phyloP scores from a whole-genome alignment of 2,113 vertebrate genomes.

The Pteruthius melanotis region DNA sequence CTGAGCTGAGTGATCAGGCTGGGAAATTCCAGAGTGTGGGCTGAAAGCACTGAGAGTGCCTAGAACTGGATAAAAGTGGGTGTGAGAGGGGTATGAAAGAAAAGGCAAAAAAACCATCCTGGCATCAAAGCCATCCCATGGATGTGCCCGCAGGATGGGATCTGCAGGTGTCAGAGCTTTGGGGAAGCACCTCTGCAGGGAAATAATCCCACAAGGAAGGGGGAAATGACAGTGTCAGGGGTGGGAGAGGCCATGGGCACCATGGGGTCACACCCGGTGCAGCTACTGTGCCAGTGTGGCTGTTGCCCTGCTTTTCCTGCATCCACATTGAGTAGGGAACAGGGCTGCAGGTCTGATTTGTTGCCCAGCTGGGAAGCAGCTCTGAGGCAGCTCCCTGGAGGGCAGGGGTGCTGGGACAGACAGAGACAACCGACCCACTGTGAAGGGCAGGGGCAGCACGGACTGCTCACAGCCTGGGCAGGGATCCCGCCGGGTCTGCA shows the following conservation, averaged over 20 bases:
- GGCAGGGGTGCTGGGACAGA: not conserved
- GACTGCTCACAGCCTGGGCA: accelerated
- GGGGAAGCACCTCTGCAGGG: not conserved
- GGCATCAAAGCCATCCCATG: accelerated
- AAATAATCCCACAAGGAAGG: not conserved
- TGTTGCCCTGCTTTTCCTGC: not conserved
- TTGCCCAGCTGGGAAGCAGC: not conserved
- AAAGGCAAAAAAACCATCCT: too few species aligned
- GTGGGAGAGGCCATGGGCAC: not conserved
- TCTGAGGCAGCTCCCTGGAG: not conserved
- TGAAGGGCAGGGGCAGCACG: not conserved
- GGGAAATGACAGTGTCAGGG: accelerated
- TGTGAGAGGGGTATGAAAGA: too few species aligned
- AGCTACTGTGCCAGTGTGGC: accelerated
- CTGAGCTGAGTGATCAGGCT: too few species aligned
- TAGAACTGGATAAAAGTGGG: too few species aligned
- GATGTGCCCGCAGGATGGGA: accelerated
- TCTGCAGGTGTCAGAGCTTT: not conserved
- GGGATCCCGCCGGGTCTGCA: not conserved
- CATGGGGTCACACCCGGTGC: accelerated
- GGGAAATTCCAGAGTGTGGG: too few species aligned
- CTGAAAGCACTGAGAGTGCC: too few species aligned
- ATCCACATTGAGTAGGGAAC: not conserved
- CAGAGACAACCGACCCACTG: accelerated
- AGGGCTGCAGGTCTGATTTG: not conserved